These are phyloP conservation scores for Epinephelus awoara DNA, from an alignment of 2,797 vertebrate species.

Conservation along the genomic window DNA sequence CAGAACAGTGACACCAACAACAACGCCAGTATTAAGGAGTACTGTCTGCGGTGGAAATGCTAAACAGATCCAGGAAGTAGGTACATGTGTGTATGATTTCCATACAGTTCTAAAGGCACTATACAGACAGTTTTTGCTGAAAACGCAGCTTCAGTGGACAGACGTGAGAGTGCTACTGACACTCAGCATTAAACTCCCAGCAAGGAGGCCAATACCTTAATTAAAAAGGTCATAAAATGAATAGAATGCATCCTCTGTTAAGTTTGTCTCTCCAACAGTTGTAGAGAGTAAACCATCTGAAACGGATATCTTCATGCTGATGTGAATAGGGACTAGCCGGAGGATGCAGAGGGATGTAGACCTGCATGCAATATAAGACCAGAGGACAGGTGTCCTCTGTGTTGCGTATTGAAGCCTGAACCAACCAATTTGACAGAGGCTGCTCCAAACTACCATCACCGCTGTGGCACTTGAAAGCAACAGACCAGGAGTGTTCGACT, in stretches of 20 bases:
- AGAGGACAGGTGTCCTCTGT: slow-evolving; percentile 42
- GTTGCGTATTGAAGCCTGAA: slow-evolving; percentile 48
- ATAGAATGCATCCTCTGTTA: background rate
- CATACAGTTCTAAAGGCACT: no score
- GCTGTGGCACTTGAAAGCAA: slow-evolving; percentile 52
- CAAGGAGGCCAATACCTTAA: background rate
- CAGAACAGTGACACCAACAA: no score
- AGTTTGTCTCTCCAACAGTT: background rate
- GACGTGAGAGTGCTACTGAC: background rate
- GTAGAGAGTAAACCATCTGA: background rate
- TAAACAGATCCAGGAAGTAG: no score
- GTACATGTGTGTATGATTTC: no score
- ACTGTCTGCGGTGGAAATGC: no score
- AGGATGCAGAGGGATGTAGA: background rate
- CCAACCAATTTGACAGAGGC: slow-evolving; percentile 60
- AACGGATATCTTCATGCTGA: slow-evolving; percentile 22
- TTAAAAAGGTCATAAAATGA: background rate
- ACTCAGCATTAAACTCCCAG: background rate
- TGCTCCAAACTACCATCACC: slow-evolving; percentile 40
- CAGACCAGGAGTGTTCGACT: slow-evolving; percentile 39
- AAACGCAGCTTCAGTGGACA: background rate
- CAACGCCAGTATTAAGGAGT: no score
- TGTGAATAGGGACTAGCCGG: background rate
- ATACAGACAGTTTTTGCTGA: no score
- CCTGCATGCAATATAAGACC: slow-evolving; percentile 14